Conservation (phyloP, 2,888 invertebrate genomes). For the Volucella bombylans region DNA sequence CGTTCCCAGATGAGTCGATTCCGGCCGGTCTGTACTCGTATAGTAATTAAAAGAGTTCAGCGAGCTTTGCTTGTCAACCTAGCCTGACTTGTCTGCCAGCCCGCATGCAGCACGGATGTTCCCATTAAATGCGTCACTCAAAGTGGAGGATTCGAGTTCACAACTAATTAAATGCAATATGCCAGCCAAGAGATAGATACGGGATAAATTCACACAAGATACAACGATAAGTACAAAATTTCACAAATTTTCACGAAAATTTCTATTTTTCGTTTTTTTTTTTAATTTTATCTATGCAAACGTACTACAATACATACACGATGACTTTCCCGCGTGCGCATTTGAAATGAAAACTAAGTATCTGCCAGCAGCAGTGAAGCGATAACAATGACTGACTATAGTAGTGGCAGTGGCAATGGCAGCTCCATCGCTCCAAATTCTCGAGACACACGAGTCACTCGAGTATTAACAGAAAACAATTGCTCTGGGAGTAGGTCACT, state of each 20-base stretch:
- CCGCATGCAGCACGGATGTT: slow-evolving; percentile 46
- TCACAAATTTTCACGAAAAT: slow-evolving; percentile 21
- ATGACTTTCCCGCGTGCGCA: slow-evolving; percentile 21
- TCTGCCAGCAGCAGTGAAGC: slow-evolving; percentile 25
- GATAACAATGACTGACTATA: slow-evolving; percentile 23
- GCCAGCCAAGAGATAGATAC: slow-evolving; percentile 19
- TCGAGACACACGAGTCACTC: background rate
- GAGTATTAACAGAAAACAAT: slow-evolving; percentile 24
- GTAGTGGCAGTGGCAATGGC: slow-evolving; percentile 20
- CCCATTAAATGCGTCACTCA: slow-evolving; percentile 54
- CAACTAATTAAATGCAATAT: slow-evolving; percentile 53
- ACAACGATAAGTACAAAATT: slow-evolving; percentile 11
- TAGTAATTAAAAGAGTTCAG: slow-evolving; percentile 40
- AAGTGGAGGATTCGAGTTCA: slow-evolving; percentile 38
- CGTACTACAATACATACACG: slow-evolving; percentile 19
- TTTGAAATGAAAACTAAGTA: slow-evolving; percentile 30
- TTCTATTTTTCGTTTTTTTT: slow-evolving; percentile 1
- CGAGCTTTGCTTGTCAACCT: background rate
- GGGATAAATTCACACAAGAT: background rate
- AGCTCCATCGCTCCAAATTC: slow-evolving; percentile 22
- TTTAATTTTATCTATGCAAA: background rate
- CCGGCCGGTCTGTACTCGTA: slow-evolving; percentile 1
- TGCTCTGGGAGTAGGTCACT: slow-evolving; percentile 58
- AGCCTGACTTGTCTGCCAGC: too few species aligned
- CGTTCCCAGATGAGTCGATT: background rate